Base-by-base conservation (phyloP, 2,888 invertebrate species). In the Terebella lapidaria region DNA sequence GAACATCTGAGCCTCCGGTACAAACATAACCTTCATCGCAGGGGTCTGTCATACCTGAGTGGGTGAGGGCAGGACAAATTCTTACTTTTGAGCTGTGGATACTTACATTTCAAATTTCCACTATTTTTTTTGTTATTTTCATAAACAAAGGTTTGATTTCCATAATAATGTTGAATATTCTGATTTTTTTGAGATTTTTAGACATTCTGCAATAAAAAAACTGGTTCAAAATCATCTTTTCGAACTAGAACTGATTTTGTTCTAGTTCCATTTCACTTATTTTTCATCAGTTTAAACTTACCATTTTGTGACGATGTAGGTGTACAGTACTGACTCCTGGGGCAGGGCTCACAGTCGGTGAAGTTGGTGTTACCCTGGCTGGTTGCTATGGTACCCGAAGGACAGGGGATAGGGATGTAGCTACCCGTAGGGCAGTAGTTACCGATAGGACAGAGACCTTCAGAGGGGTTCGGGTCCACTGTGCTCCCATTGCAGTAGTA, bases 371-470 rank as follows among this genome's bases (percentile, higher is more conserved):
- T 76, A 27, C 77, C 75, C 2, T 64, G 61, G 46, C 72, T 70
- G 15, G 68, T 68, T 27, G 77, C 72, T 57, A 77, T 74, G 56
- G 77, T 76, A 27, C 78, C 78, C 10, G 68, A 66, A 0, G 74
- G 74, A 58, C 78, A 78, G 15, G 68, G 67, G 51, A 60, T 65
- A 57, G 72, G 72, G 35, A 63, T 66, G 5, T 64, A 64, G 2
- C 76, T 73, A 0, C 77, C 78, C 18, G 67, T 70, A 1, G 77
- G 78, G 61, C 78, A 78, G 66, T 78, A 78, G 64, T 72, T 76
- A 25, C 78, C 78, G 30, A 76, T 72, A 1, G 77, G 78, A 60
- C 78, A 78, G 27, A 71, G 54, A 10, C 68, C 71, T 30, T 72
- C 61, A 4, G 69, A 54, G 10, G 77, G 75, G 54, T 73, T 75